Percentiles rank a stretch among this genome's conserved stretches.
Conservation (phyloP, 2,113 vertebrate species). For the Ptilorrhoa leucosticta region DNA sequence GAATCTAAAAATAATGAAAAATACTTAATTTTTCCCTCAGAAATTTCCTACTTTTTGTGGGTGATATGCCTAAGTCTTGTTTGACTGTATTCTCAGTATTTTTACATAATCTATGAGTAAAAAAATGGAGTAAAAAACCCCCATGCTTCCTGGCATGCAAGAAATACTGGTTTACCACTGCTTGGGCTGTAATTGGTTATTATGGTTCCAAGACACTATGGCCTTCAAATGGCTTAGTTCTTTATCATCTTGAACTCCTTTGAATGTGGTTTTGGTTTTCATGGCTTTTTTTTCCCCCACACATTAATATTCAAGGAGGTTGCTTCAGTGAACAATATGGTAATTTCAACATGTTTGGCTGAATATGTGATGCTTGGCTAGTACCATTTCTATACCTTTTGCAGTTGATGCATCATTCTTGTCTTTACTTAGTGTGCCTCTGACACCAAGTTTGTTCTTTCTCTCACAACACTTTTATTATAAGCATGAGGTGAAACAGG, state of each 20-base stretch:
- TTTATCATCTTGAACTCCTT: neutral
- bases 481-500: neutral
- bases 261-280: neutral
- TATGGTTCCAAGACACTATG: neutral
- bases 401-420: rapidly evolving
- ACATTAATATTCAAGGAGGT: neutral
- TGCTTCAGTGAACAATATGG: neutral
- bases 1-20: neutral
- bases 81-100: neutral
- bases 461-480: neutral
- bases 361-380: neutral
- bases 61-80: neutral
- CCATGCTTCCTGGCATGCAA: neutral
- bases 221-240: neutral
- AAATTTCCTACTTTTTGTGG: neutral
- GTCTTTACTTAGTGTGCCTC: neutral
- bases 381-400: neutral
- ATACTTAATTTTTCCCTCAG: neutral
- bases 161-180: neutral
- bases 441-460: neutral
- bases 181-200: neutral
- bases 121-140: rapidly evolving
- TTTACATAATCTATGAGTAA: neutral
- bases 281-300: rapidly evolving
- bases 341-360: neutral